Percentiles rank a stretch among this genome's conserved stretches.
Evolutionary conservation across 2,888 invertebrate genomes (phyloP).

Genomic region (Halictus quadricinctus): DNA sequence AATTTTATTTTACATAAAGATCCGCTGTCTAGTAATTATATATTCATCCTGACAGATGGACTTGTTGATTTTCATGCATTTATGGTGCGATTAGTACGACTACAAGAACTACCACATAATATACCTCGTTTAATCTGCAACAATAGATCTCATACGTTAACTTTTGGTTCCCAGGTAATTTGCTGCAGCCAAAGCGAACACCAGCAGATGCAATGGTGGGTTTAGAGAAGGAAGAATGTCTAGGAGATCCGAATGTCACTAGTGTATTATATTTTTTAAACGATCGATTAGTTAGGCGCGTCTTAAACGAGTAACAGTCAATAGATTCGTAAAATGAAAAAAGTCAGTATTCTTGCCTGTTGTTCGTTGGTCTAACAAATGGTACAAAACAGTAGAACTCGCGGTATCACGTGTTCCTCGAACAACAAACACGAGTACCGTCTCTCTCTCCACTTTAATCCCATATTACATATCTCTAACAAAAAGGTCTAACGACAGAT

Average conservation of each 20-base stretch:
- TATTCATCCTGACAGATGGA: not conserved
- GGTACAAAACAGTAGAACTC: constrained; percentile 22
- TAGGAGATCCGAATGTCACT: constrained; percentile 56
- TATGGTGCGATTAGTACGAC: not conserved
- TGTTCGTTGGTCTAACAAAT: constrained; percentile 14
- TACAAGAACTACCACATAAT: not conserved
- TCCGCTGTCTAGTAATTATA: not conserved
- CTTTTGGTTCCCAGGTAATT: constrained; percentile 72
- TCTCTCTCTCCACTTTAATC: not conserved
- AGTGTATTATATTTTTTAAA: constrained; percentile 50
- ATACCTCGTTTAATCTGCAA: not conserved
- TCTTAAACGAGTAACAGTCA: constrained; percentile 22
- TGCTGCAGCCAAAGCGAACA: constrained; percentile 81
- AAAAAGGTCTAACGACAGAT: not conserved
- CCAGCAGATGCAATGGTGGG: constrained; percentile 74
- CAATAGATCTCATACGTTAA: not conserved
- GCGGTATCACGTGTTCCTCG: constrained; percentile 9
- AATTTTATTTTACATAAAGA: not conserved
- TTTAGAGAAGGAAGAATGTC: constrained; percentile 63
- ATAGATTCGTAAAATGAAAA: constrained; percentile 3
- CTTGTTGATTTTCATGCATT: too few species aligned
- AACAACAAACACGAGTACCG: constrained; percentile 11
- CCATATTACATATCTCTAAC: not conserved
- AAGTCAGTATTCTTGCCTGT: constrained; percentile 18
- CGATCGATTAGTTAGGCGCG: constrained; percentile 35